Base-by-base conservation (phyloP, 2,888 invertebrate species). In the Drosophila antonietae region DNA sequence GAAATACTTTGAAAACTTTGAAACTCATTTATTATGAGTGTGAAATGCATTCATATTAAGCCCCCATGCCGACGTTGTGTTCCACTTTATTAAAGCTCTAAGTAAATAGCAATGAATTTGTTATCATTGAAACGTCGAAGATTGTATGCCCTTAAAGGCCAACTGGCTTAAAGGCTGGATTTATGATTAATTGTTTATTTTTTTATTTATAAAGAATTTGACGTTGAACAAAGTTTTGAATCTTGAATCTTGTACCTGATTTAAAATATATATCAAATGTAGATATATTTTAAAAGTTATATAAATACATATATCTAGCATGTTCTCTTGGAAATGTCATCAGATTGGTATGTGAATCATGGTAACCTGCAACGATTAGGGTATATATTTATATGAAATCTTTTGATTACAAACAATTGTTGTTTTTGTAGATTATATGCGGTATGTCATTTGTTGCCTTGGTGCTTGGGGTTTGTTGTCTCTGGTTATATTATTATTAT, bases 401-500 rank as follows among this genome's bases (percentile, higher is more conserved):
- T 39, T 59, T 18, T 31, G 46, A 44, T 51, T 37, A 33, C 18
- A 2, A 51, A 18, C 51, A 51, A 51, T 56, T 56, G 41, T 43
- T 31, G 31, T 47, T 28, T 10, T 12, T 23, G 58, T 35, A 28
- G 44, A 37, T 46, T 56, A 43, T 33, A 20, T 55, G 55, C 4
- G 41, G 33, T 33, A 20, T 37, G 46, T 58, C 49, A 47, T 59
- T 59, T 59, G 58, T 47, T 59, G 47, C 46, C 20, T 46, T 58
- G 58, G 41, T 41, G 39, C 53, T 44, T 44, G 8, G 39, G 37
- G 49, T 66, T 23, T 53, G 53, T 55, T 66, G 64, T 66, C 65
- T 35, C 41, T 67, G 47, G 23, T 8, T 28, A 28, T 28, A 56
- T 67, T 65, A 65, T 67, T 65, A 49, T 65, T 31, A 37, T 55